Base-by-base conservation (phyloP, 2,113 vertebrate genomes). In the Melanerpes aurifrons region DNA sequence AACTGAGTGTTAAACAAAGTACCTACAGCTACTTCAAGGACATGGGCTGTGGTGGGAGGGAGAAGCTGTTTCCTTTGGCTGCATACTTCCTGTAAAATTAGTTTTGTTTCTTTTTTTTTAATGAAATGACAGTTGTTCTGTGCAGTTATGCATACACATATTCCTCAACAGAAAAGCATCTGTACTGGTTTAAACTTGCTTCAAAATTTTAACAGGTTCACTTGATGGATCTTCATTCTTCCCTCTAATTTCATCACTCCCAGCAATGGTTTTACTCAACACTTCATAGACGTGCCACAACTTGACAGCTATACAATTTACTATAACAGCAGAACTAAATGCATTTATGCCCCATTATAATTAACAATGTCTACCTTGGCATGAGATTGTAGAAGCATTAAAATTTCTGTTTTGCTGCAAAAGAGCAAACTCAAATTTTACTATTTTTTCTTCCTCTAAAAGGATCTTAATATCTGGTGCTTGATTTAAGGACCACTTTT, bases 221-320 rank as follows among this genome's bases (percentile, higher is more conserved):
- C 61, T 20, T 87, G 92, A 75, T 90, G 74, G 80, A 89, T 89
- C 64, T 75, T 72, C 62, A 56, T 62, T 84, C 74, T 70, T 76
- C 56, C 45, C 32, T 71, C 31, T 59, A 10, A 88, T 82, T 79
- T 77, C 68, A 69, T 77, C 71, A 9, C 72, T 89, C 79, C 47
- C 67, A 85, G 82, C 80, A 75, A 82, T n/a, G 53, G n/a, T 47
- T 93, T 90, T 80, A 58, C 72, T 90, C 92, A 73, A 91, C 84
- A 66, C 31, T 89, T 76, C 80, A 53, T 0, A 45, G 92, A 69
- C 3, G 0, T 92, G 86, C 82, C 76, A 62, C 69, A 64, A 31
- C 47, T 71, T 88, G 94, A 94, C 86, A 96, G 71, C 64, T 57
- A 21, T 9, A 67, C 75, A 95, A 94, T 92, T 93, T 79, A 86